Evolutionary conservation across 2,797 vertebrate species (phyloP), one percentile per base, ranked within the genome.

Genomic region (Crocodylus rhombifer): DNA sequence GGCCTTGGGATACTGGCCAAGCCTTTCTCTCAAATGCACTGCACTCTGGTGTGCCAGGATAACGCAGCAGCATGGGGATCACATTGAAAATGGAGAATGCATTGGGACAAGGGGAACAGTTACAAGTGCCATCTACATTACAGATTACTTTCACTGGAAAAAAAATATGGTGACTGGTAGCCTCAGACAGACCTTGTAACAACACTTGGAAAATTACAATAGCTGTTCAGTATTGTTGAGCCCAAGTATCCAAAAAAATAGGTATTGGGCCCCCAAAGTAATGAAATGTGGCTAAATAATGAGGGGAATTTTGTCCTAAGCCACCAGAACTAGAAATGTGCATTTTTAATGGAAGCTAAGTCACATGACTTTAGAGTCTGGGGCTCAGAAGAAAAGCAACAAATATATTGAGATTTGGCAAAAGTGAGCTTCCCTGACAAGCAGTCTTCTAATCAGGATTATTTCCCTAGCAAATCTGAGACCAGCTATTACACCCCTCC

Each of bases 291-390:
- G 61, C 84, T 42, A 60, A 1, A 0, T 26, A 69, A 14, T 30
- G 81, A 82, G 28, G 0, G 1, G 71, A 62, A 63, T 11, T 93
- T 93, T 90, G 78, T 86, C 91, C 94, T 88, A 85, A 84, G 84
- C 82, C 92, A 84, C 86, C 84, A 77, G 60, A 74, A 79, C 62
- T 86, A 87, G 80, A 91, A 95, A 86, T 11, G 64, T 89, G 80
- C 65, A 63, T 84, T 92, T 92, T 91, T 62, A 87, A 85, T 83
- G 93, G 92, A 87, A 95, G 93, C 89, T 93, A 84, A 96, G 89
- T 86, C 91, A 77, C 90, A 88, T 1, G 1, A 95, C 92, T 83
- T 84, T 81, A 92, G 81, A 90, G 76, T 92, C 85, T 82, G 71
- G 81, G 81, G 62, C 86, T 91, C 90, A 81, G 89, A 86, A 36